Conservation (phyloP, 2,797 vertebrate genomes). For the Hypotaenidia okinawae region DNA sequence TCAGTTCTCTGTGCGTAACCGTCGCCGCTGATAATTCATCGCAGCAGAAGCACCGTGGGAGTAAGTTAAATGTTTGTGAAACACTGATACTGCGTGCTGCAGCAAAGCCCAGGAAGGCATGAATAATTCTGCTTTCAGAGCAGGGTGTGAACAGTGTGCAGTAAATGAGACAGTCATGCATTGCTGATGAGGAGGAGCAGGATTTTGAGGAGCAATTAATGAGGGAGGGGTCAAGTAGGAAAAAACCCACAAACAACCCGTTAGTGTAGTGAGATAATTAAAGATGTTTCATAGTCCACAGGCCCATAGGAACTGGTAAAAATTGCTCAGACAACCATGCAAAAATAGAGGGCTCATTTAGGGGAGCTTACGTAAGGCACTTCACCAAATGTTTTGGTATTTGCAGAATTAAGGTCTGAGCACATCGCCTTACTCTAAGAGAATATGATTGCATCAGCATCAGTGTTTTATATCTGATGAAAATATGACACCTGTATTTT, state of each 20-base stretch:
- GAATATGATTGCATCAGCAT: background rate
- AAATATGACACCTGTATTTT: background rate
- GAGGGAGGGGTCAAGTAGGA: constrained; percentile 23
- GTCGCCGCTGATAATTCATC: background rate
- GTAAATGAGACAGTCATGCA: constrained; percentile 15
- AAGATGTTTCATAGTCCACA: background rate
- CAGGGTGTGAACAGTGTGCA: background rate
- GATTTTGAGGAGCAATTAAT: constrained; percentile 28
- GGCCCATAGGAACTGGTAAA: background rate
- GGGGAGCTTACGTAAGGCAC: background rate
- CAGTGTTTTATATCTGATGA: background rate
- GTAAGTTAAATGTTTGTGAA: constrained; percentile 6
- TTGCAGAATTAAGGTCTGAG: constrained; percentile 1
- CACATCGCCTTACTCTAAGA: background rate
- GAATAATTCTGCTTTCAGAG: constrained; percentile 26
- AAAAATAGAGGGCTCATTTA: constrained; percentile 8
- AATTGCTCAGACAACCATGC: constrained; percentile 13
- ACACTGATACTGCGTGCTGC: background rate
- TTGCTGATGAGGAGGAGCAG: background rate
- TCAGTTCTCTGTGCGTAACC: background rate
- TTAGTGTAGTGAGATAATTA: background rate
- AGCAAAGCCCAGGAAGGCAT: background rate
- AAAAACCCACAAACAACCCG: background rate
- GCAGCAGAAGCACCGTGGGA: background rate
- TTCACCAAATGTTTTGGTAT: background rate